These are phyloP conservation scores for Colistium nudipinnis DNA, from an alignment of 2,113 vertebrate genomes.

Conservation along the genomic window DNA sequence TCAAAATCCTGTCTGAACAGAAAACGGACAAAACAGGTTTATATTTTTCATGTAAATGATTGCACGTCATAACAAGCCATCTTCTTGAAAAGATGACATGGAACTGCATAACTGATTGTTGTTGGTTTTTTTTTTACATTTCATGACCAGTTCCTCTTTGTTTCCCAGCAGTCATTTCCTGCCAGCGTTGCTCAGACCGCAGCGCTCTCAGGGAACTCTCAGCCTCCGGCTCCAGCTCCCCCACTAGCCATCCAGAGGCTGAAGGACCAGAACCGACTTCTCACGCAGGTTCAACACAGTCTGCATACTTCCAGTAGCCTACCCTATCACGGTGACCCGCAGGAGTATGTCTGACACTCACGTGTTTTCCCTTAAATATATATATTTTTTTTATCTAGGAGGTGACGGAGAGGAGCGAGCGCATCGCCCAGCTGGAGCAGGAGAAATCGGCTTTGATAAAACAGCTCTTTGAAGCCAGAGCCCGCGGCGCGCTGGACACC, in stretches of 20 bases:
- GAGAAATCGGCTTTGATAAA: conserved; percentile 96
- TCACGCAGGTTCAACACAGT: conserved; percentile 85
- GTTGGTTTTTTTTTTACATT: neutral
- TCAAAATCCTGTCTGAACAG: too few relatives aligned
- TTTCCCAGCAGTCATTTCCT: conserved; percentile 72
- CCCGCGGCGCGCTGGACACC: conserved; percentile 81
- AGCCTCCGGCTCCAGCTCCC: conserved; percentile 69
- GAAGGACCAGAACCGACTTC: conserved; percentile 95
- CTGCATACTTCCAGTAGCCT: neutral
- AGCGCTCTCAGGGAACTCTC: conserved; percentile 46
- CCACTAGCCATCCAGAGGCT: conserved; percentile 90
- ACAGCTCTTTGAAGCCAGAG: conserved; percentile 93
- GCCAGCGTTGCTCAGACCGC: conserved; percentile 43
- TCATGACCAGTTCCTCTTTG: neutral
- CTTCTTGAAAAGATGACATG: neutral
- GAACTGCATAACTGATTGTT: neutral
- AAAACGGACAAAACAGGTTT: too few relatives aligned
- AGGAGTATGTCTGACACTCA: neutral
- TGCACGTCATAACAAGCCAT: neutral
- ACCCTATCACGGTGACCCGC: too few relatives aligned
- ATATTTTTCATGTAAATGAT: neutral
- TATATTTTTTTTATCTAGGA: conserved; percentile 83
- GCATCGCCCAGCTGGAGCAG: conserved; percentile 94
- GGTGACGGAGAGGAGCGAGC: conserved; percentile 91
- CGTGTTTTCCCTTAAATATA: neutral